Evolutionary conservation across 2,888 invertebrate species (phyloP).

Genomic region (Achlya flavicornis): DNA sequence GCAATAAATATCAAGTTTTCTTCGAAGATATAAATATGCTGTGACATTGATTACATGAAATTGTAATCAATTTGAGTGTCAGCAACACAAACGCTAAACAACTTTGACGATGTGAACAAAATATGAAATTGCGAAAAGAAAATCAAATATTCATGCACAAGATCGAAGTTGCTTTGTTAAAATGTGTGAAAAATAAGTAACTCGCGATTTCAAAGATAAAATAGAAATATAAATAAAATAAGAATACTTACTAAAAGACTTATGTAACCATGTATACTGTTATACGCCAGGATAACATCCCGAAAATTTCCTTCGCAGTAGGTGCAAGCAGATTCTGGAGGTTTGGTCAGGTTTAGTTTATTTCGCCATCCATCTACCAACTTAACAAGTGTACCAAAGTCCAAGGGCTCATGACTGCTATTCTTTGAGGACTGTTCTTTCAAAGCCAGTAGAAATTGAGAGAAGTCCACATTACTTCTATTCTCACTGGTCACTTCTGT

Average conservation of each 20-base stretch:
- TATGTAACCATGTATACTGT: slow-evolving; percentile 91
- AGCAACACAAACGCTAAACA: not conserved
- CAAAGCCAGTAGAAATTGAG: slow-evolving; percentile 63
- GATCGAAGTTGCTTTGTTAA: too few relatives aligned
- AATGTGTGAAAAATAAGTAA: too few relatives aligned
- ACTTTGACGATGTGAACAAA: too few relatives aligned
- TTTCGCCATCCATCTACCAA: slow-evolving; percentile 68
- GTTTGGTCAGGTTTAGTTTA: slow-evolving; percentile 64
- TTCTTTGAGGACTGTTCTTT: slow-evolving; percentile 61
- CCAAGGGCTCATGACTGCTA: slow-evolving; percentile 59
- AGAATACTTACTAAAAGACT: slow-evolving; percentile 87
- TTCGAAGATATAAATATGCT: not conserved
- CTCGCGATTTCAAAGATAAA: too few relatives aligned
- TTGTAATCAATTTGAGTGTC: not conserved
- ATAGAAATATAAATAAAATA: not conserved
- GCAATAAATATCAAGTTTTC: not conserved
- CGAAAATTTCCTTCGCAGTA: slow-evolving; percentile 85
- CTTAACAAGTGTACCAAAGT: slow-evolving; percentile 70
- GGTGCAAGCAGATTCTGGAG: slow-evolving; percentile 60
- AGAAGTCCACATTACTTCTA: slow-evolving; percentile 59
- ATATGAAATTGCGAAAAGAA: too few relatives aligned
- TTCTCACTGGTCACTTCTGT: slow-evolving; percentile 63
- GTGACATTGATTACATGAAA: not conserved
- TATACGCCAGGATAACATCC: slow-evolving; percentile 85
- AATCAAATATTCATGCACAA: too few relatives aligned